Conservation (phyloP, 2,797 vertebrate species). For the Sebastes goodei region DNA sequence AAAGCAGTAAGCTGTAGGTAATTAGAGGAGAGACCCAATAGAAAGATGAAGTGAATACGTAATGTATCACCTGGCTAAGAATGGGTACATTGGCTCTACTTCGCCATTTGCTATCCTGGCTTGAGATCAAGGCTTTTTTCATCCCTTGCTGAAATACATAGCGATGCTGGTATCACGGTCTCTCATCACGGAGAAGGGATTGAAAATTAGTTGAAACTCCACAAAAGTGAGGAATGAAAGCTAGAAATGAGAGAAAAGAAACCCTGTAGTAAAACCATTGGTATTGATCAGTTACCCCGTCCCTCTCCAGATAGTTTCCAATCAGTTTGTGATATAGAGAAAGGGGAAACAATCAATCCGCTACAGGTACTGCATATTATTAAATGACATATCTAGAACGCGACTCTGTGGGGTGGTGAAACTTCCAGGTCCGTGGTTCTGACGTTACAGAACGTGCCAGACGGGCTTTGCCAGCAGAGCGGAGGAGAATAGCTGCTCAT, state of each 20-base stretch:
- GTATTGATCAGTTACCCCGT: constrained; percentile 16
- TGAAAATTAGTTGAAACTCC: background rate
- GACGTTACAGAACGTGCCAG: constrained; percentile 62
- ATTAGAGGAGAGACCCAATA: background rate
- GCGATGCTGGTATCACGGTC: background rate
- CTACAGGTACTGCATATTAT: constrained; percentile 40
- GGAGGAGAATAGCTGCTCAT: constrained; percentile 71
- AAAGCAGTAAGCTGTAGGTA: background rate
- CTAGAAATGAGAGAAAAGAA: background rate
- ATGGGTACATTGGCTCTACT: background rate
- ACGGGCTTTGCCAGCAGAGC: constrained; percentile 50
- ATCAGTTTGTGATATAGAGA: constrained; percentile 5
- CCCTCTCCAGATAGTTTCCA: background rate
- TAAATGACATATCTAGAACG: constrained; percentile 72
- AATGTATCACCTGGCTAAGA: background rate
- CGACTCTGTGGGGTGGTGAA: constrained; percentile 55
- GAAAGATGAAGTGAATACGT: background rate
- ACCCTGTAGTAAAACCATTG: background rate
- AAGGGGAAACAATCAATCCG: constrained; percentile 8
- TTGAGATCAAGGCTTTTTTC: background rate
- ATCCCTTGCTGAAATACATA: background rate
- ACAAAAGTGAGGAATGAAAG: constrained; percentile 5
- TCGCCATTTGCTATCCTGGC: background rate
- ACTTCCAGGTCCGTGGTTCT: constrained; percentile 53
- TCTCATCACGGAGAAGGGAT: background rate